Base-by-base conservation (phyloP, 92 coral and sea anemone genomes). In the Diadumene lineata region DNA sequence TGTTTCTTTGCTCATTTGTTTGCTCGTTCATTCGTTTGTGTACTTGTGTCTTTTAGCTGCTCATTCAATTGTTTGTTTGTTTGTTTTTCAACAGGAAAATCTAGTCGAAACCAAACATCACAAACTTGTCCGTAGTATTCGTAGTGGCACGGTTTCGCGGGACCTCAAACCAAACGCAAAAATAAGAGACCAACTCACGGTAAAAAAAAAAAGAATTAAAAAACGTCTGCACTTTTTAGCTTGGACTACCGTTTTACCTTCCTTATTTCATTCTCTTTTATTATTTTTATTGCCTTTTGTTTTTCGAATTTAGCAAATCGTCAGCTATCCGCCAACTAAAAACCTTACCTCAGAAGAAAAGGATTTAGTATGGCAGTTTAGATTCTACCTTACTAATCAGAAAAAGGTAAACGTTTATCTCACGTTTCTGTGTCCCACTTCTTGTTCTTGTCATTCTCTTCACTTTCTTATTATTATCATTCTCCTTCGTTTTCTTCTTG, bases 91-190 rank as follows among this genome's bases (percentile, higher is more conserved):
- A 0, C 70, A 94, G 98, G 98, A 94, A 55, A 94, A 94, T 78
- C 60, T 94, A 53, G 98, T 94, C 21, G 98, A 94, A 68, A 70
- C 87, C 60, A 94, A 94, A 72, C 98, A 94, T 78, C 98, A 94
- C 80, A 94, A 94, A 61, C 83, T 94, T 0, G 98, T 94, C 0
- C 81, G 98, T 33, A 94, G 97, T 64, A 81, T 94, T n/a, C 84
- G 98, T 33, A 94, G 96, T 64, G 98, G 98, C 11, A 92, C 98
- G 30, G 98, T 94, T 18, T 92, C 98, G 13, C 85, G 93, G 33
- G 98, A 94, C 50, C 87, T 94, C 51, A 94, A 92, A 73, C 98
- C 98, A 29, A 94, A 94, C 75, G 98, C 98, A 26, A 92, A 87
- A 50, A 92, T 92, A 19, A 82, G 98, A 60, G 98, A 94, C 73